Evolutionary conservation across 2,888 invertebrate genomes (phyloP).

Genomic region (Eudasyphora cyanicolor): DNA sequence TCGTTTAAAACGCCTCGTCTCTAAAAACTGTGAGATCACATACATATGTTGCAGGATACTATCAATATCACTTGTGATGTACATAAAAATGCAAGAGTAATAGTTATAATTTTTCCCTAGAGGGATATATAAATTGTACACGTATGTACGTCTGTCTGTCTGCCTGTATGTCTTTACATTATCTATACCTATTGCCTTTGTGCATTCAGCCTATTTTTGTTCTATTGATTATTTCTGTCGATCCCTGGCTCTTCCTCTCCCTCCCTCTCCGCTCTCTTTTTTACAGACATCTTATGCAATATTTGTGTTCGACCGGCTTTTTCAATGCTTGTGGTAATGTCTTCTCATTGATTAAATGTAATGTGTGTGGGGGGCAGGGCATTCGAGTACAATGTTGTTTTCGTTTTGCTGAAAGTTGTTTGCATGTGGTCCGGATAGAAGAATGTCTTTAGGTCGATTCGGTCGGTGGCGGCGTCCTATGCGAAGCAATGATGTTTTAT

Average conservation of each 20-base stretch:
- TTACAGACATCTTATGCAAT: not conserved
- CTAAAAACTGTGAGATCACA: no score
- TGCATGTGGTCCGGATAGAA: not conserved
- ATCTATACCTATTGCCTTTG: no score
- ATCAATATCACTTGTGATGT: no score
- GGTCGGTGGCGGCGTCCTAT: no score
- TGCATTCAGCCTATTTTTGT: slow-evolving; percentile 16
- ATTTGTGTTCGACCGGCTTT: not conserved
- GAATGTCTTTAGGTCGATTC: not conserved
- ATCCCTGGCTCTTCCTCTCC: not conserved
- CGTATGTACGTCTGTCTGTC: no score
- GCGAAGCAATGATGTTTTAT: not conserved
- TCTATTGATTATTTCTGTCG: not conserved
- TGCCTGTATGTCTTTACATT: no score
- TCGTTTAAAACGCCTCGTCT: no score
- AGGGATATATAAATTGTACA: no score
- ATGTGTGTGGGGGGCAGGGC: no score
- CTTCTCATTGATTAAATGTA: not conserved
- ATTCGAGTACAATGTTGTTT: not conserved
- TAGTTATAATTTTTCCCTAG: no score
- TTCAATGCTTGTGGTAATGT: not conserved
- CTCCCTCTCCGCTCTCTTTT: not conserved
- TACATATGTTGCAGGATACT: no score
- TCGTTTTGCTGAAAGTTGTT: not conserved
- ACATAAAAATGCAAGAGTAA: no score